These are phyloP conservation scores for Thecocarcelia acutangulata DNA, from an alignment of 2,888 invertebrate species.

Conservation along the genomic window DNA sequence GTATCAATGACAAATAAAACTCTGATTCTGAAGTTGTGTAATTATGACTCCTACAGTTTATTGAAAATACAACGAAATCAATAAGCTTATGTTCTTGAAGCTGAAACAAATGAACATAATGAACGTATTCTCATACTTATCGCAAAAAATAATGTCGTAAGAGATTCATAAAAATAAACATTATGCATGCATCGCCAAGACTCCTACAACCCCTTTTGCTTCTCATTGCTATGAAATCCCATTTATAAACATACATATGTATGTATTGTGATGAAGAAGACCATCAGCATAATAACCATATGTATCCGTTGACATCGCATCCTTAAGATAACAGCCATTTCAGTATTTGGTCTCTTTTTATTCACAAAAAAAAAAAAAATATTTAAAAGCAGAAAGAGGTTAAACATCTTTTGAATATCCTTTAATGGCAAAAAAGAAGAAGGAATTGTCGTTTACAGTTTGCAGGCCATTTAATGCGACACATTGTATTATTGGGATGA, in stretches of 20 bases:
- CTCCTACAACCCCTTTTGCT: background rate
- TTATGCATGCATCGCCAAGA: slow-evolving; percentile 28
- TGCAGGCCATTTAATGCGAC: slow-evolving; percentile 61
- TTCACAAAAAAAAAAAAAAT: slow-evolving; percentile 18
- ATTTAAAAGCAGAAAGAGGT: slow-evolving; percentile 13
- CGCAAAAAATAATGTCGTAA: background rate
- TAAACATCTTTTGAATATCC: slow-evolving; percentile 61
- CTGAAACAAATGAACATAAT: too few relatives aligned
- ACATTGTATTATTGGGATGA: slow-evolving; percentile 46
- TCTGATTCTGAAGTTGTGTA: too few relatives aligned
- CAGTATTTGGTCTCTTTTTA: background rate
- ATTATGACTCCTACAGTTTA: slow-evolving; percentile 7
- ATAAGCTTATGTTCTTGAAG: too few relatives aligned
- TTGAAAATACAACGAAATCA: too few relatives aligned
- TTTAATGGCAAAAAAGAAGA: slow-evolving; percentile 42
- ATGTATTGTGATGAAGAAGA: slow-evolving; percentile 12
- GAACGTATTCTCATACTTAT: too few relatives aligned
- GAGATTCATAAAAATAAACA: slow-evolving; percentile 3
- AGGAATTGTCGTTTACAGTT: slow-evolving; percentile 48
- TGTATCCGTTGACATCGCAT: slow-evolving; percentile 53
- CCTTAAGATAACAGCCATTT: slow-evolving; percentile 51
- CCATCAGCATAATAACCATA: slow-evolving; percentile 59
- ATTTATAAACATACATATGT: background rate
- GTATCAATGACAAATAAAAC: too few relatives aligned
- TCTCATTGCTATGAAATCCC: background rate